Evolutionary conservation across 2,888 invertebrate species (phyloP).

Genomic region (Clusia tigrina): DNA sequence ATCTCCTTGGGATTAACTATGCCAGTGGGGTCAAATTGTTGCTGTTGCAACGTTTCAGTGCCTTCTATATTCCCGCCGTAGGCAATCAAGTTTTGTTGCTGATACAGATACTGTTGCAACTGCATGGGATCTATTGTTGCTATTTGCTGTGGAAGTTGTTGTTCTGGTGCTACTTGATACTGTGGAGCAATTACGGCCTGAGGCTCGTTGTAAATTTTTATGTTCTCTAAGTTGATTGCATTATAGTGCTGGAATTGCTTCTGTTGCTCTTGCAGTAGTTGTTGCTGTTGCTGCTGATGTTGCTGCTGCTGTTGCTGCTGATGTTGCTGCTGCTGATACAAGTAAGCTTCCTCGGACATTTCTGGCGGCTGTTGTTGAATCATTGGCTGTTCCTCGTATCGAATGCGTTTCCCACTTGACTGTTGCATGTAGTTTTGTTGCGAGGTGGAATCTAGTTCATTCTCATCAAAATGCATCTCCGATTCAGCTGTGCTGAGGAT

Average conservation of each 20-base stretch:
- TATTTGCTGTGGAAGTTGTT: conserved; percentile 37
- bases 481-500: conserved; percentile 54
- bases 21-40: conserved; percentile 31
- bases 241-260: conserved; percentile 11
- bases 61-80: conserved; percentile 18
- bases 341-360: conserved; percentile 36
- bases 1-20: conserved; percentile 37
- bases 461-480: conserved; percentile 57
- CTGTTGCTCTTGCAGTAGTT: conserved; percentile 29
- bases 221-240: conserved; percentile 24
- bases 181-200: conserved; percentile 22
- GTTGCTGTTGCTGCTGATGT: conserved; percentile 26
- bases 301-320: conserved; percentile 29
- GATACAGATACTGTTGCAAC: conserved; percentile 54
- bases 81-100: conserved; percentile 44
- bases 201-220: conserved; percentile 37
- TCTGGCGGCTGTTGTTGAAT: conserved; percentile 13
- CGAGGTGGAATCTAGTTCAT: conserved; percentile 39
- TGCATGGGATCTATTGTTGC: conserved; percentile 55
- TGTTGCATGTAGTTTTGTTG: conserved; percentile 25
- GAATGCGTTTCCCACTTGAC: conserved; percentile 50
- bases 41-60: conserved; percentile 38
- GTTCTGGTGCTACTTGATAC: conserved; percentile 14
- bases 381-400: conserved; percentile 47
- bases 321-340: conserved; percentile 44